Conservation (phyloP, 2,888 invertebrate genomes). For the Stenoptilia bipunctidactyla region DNA sequence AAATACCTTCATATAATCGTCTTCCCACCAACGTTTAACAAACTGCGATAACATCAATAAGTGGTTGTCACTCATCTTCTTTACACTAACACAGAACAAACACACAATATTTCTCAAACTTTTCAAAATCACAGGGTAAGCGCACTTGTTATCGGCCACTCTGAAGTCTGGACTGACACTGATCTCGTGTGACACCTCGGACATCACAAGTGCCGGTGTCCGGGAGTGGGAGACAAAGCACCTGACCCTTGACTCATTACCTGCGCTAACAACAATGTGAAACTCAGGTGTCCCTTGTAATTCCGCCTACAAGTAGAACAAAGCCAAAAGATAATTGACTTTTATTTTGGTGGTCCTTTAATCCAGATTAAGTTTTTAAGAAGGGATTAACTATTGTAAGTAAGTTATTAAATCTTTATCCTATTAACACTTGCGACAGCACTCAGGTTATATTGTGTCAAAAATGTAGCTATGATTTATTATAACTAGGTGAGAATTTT, state of each 20-base stretch:
- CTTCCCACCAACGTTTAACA: conserved; percentile 55
- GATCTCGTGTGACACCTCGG: background rate
- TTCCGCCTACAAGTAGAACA: too few species aligned
- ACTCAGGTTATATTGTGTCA: too few species aligned
- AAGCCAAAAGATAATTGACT: too few species aligned
- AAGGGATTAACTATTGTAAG: too few species aligned
- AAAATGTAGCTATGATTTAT: too few species aligned
- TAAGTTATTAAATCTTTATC: too few species aligned
- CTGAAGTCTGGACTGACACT: background rate
- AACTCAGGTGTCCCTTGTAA: too few species aligned
- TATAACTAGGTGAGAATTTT: too few species aligned
- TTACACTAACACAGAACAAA: conserved; percentile 6
- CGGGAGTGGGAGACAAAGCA: background rate
- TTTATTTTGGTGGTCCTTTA: too few species aligned
- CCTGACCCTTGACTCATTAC: background rate
- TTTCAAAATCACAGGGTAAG: background rate
- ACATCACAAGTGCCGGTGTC: background rate
- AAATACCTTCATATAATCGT: conserved; percentile 36
- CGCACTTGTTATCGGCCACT: background rate
- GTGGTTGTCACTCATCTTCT: conserved; percentile 30
- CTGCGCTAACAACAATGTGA: background rate
- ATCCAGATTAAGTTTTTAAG: too few species aligned
- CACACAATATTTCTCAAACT: background rate
- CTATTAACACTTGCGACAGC: too few species aligned
- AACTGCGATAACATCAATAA: conserved; percentile 39